Evolutionary conservation across 2,113 vertebrate genomes (phyloP).

Genomic region (Paracanthobrama guichenoti): DNA sequence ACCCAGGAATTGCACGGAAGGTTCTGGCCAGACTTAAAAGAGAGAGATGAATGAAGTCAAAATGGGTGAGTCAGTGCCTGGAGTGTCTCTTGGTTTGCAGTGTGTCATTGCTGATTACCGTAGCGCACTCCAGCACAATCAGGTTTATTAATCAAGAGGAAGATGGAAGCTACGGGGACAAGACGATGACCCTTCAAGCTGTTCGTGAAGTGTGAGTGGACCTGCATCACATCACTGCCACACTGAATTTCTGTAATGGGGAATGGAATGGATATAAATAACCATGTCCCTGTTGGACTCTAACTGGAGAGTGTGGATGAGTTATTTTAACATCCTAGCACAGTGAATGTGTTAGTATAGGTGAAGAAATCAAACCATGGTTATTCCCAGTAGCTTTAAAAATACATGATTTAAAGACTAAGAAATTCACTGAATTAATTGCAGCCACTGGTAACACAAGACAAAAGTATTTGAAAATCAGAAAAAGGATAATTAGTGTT

Average conservation of each 20-base stretch:
- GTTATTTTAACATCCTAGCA: neutral
- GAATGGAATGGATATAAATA: slow-evolving; percentile 26
- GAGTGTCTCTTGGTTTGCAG: slow-evolving; percentile 4
- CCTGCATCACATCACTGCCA: slow-evolving; percentile 22
- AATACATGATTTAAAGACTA: neutral
- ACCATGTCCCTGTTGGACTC: slow-evolving; percentile 5
- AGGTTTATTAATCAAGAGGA: slow-evolving; percentile 40
- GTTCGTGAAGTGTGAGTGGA: slow-evolving; percentile 13
- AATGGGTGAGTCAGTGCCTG: neutral
- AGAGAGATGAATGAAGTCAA: neutral
- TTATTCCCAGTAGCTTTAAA: no score
- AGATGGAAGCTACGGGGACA: neutral
- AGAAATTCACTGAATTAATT: neutral
- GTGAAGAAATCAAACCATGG: neutral
- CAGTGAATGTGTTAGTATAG: neutral
- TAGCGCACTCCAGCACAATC: slow-evolving; percentile 34
- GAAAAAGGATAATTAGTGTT: neutral
- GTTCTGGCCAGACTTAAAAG: neutral
- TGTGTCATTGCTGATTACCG: slow-evolving; percentile 24
- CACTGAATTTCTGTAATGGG: neutral
- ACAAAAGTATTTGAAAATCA: neutral
- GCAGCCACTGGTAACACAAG: neutral
- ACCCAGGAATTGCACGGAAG: slow-evolving; percentile 1
- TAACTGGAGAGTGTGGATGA: neutral
- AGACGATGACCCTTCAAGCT: slow-evolving; percentile 36